Evolutionary conservation across 37 sponge, comb jelly and placozoan species (phyloP), one percentile per base, ranked within the genome.

Genomic region (Mnemiopsis leidyi): DNA sequence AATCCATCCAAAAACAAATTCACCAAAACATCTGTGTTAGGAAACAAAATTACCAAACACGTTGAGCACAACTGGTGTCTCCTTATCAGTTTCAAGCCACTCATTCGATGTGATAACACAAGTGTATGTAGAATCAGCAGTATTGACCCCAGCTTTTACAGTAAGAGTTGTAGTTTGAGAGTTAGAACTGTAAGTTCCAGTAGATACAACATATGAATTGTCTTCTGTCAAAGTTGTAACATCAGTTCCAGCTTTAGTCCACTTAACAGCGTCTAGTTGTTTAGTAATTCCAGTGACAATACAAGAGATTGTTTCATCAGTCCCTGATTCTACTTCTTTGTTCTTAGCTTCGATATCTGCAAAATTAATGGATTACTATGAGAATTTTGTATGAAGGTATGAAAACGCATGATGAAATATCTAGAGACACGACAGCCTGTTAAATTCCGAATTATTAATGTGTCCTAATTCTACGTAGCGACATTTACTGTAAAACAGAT

Each of bases 31-130:
- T n/a, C n/a, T n/a, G n/a, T n/a, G n/a, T n/a, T n/a, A n/a, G n/a
- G n/a, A n/a, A n/a, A n/a, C n/a, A n/a, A n/a, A n/a, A n/a, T 77
- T 77, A 77, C 79, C 1, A 32, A 32, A 77, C 20, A 32, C 32
- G 21, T 77, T 34, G 36, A 77, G 32, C 9, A 32, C 16, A 32
- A 77, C 79, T 9, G 30, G 36, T 1, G 79, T 77, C 32, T 28
- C 35, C 20, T 77, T 34, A 32, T 77, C 36, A 0, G 79, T 77
- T 0, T 31, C 35, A 77, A 16, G 26, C 79, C 79, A 77, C 79
- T 77, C 79, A 16, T 26, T 77, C 0, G 79, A 77, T 26, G 26
- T 77, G 35, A 77, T 13, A 32, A 32, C 79, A 77, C 79, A 77
- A 16, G 79, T 34, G 36, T 77, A 77, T 33, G 36, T 34, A 21